These are phyloP conservation scores for Bos indicus DNA, from an alignment of 2,113 vertebrate genomes.

Conservation along the genomic window DNA sequence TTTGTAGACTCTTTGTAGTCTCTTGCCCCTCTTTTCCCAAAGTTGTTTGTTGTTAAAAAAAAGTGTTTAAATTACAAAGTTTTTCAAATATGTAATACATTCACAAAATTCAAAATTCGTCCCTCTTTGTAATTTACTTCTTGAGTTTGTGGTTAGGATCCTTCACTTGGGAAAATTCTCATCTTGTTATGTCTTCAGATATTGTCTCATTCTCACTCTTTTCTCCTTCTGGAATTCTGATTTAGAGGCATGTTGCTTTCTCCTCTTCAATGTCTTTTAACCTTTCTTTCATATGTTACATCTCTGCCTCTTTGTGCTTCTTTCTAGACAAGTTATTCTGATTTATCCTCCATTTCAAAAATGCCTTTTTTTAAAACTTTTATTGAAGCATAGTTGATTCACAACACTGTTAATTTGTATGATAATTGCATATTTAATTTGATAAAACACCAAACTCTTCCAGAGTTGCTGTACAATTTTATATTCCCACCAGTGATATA, in stretches of 20 bases:
- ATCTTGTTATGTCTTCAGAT: neutral
- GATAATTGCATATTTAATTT: neutral
- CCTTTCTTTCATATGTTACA: neutral
- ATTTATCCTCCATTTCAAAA: neutral
- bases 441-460: neutral
- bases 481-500: neutral
- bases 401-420: neutral
- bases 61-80: neutral
- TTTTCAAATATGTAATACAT: neutral
- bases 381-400: neutral
- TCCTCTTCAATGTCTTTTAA: neutral
- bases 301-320: neutral
- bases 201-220: neutral
- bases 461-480: neutral
- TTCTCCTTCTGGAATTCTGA: neutral
- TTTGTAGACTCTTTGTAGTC: neutral
- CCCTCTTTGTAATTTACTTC: neutral
- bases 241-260: neutral
- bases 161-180: neutral
- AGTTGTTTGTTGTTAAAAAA: neutral
- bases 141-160: neutral
- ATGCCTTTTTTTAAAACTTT: rapidly evolving
- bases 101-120: neutral
- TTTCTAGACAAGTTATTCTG: neutral
- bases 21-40: neutral